A percentile compares a stretch with the other conserved stretches of the same genome.
Evolutionary conservation across 2,888 invertebrate genomes (phyloP).

Genomic region (Lobophora halterata): DNA sequence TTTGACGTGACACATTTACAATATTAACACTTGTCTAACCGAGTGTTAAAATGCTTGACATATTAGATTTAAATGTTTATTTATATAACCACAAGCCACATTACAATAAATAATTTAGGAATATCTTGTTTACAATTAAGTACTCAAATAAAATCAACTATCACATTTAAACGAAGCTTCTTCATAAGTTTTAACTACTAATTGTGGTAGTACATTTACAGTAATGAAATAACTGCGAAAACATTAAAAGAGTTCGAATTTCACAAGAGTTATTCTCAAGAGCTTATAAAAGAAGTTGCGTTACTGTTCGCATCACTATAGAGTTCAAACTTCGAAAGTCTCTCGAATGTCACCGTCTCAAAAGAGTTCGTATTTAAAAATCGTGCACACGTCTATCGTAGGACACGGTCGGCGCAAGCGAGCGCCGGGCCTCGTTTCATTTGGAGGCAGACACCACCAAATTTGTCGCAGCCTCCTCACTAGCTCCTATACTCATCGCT

Average conservation of each 20-base stretch:
- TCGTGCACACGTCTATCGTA: slow-evolving; percentile 71
- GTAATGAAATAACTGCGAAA: too few relatives aligned
- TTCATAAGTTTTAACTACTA: slow-evolving; percentile 52
- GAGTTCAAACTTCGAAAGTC: slow-evolving; percentile 31
- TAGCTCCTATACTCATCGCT: slow-evolving; percentile 83
- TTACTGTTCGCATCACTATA: too few relatives aligned
- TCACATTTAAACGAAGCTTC: slow-evolving; percentile 79
- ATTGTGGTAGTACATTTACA: slow-evolving; percentile 30
- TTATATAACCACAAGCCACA: slow-evolving; percentile 34
- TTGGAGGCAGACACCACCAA: slow-evolving; percentile 79
- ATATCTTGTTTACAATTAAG: slow-evolving; percentile 76
- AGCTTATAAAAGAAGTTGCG: too few relatives aligned
- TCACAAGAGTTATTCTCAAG: slow-evolving; percentile 7
- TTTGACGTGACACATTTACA: neutral
- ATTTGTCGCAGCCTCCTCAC: slow-evolving; percentile 84
- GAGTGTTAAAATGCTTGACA: slow-evolving; percentile 10
- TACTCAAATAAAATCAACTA: slow-evolving; percentile 78
- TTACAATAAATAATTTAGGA: slow-evolving; percentile 75
- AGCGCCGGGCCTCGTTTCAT: slow-evolving; percentile 75
- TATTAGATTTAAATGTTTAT: slow-evolving; percentile 6
- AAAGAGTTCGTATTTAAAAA: slow-evolving; percentile 47
- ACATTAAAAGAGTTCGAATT: slow-evolving; percentile 6
- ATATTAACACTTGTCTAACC: slow-evolving; percentile 1
- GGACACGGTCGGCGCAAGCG: slow-evolving; percentile 50
- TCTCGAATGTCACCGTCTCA: slow-evolving; percentile 1